Percentiles rank a stretch among this genome's conserved stretches.
These are phyloP conservation scores for Gallinago undulata DNA, from an alignment of 2,113 vertebrate genomes.

Conservation along the genomic window DNA sequence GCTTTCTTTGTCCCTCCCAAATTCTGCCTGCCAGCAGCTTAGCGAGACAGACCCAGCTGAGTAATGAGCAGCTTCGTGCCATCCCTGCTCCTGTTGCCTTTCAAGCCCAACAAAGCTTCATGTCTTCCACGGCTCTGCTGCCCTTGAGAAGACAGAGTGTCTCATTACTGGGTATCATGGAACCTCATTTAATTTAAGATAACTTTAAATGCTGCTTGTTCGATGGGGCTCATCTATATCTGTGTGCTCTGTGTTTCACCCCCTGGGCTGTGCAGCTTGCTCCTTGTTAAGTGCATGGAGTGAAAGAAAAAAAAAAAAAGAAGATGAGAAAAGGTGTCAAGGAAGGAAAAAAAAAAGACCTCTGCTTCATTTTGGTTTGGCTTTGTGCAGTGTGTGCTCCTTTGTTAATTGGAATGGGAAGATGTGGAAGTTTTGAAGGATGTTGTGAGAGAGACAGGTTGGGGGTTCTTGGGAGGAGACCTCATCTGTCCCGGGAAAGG, in stretches of 20 bases:
- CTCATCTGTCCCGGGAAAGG: not conserved
- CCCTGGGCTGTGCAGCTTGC: not conserved
- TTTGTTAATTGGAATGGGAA: not conserved
- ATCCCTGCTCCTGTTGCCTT: not conserved
- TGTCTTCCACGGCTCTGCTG: not conserved
- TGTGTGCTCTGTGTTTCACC: not conserved
- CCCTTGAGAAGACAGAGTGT: slow-evolving; percentile 9
- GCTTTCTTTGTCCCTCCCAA: not conserved
- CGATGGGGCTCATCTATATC: not conserved
- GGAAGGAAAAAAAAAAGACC: not conserved
- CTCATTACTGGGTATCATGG: slow-evolving; percentile 38
- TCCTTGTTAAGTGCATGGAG: not conserved
- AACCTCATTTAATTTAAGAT: slow-evolving; percentile 43
- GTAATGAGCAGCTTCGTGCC: not conserved
- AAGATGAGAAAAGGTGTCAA: not conserved
- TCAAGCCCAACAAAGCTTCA: not conserved
- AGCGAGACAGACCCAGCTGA: not conserved
- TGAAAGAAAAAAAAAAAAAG: not conserved
- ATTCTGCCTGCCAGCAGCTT: not conserved
- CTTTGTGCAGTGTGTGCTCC: not conserved
- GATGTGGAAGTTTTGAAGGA: not conserved
- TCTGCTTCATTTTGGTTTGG: not conserved
- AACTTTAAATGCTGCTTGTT: slow-evolving; percentile 44
- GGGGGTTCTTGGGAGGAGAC: not conserved
- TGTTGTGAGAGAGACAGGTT: not conserved